These are phyloP conservation scores for Diprion similis DNA, from an alignment of 1,140 invertebrate species.

Conservation along the genomic window DNA sequence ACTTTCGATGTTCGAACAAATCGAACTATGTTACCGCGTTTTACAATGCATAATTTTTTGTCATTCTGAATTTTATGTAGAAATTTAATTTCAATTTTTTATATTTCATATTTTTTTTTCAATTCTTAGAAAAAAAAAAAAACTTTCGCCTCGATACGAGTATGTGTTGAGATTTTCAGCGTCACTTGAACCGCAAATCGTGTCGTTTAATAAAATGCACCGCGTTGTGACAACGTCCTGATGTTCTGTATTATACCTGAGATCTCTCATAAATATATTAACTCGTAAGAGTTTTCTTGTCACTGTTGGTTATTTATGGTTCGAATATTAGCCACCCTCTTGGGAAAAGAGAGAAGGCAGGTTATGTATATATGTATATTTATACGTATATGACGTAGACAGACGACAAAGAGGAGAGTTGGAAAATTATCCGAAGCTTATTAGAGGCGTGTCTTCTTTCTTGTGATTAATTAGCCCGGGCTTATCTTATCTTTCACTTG, in stretches of 20 bases:
- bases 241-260: neutral
- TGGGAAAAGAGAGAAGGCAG: neutral
- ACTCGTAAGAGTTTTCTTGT: neutral
- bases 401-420: neutral
- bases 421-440: slow-evolving; percentile 15
- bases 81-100: too few species aligned
- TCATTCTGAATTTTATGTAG: too few species aligned
- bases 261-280: slow-evolving; percentile 1
- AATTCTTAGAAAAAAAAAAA: neutral
- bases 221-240: neutral
- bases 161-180: too few species aligned
- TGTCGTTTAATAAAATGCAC: too few species aligned
- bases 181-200: too few species aligned
- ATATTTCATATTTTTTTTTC: neutral
- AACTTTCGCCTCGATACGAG: too few species aligned
- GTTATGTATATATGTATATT: too few species aligned
- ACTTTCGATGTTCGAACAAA: neutral
- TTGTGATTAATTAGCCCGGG: slow-evolving; percentile 10
- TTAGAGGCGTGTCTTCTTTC: slow-evolving; percentile 13
- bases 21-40: too few species aligned
- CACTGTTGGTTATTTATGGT: neutral
- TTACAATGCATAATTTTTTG: too few species aligned
- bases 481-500: slow-evolving; percentile 3
- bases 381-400: too few species aligned
- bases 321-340: neutral